Conservation (phyloP, 2,888 invertebrate genomes). For the Loripinus fragilis region DNA sequence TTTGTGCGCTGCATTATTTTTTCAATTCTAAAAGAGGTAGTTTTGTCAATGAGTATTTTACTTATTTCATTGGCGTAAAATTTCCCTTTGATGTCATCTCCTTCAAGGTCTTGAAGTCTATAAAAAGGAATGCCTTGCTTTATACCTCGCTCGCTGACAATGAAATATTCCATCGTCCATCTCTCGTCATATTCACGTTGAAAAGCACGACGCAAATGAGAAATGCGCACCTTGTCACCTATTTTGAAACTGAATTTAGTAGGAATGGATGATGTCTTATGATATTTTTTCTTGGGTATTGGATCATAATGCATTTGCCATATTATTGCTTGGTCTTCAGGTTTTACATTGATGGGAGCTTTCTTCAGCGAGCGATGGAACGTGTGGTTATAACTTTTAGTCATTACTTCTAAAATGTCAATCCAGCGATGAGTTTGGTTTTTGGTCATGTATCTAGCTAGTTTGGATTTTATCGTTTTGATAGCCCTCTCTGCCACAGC, state of each 20-base stretch:
- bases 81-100: too few relatives aligned
- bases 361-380: too few relatives aligned
- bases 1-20: too few relatives aligned
- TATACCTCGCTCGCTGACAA: constrained; percentile 18
- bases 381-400: constrained; percentile 8
- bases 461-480: not conserved
- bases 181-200: constrained; percentile 31
- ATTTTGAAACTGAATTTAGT: constrained; percentile 30
- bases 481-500: not conserved
- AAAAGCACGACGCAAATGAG: constrained; percentile 23
- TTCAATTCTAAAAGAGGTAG: too few relatives aligned
- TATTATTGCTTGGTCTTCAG: too few relatives aligned
- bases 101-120: constrained; percentile 29
- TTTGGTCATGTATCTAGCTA: not conserved
- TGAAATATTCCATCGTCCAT: constrained; percentile 39
- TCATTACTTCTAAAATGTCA: not conserved
- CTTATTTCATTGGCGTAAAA: too few relatives aligned
- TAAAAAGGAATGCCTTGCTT: constrained; percentile 30
- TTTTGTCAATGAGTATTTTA: too few relatives aligned
- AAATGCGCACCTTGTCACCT: constrained; percentile 36
- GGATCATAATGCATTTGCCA: too few relatives aligned
- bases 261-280: too few relatives aligned
- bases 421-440: not conserved
- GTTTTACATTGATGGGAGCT: too few relatives aligned
- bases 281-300: too few relatives aligned